Percentiles rank a stretch among this genome's conserved stretches.
Conservation (phyloP, 2,797 vertebrate genomes). For the Crenichthys baileyi region DNA sequence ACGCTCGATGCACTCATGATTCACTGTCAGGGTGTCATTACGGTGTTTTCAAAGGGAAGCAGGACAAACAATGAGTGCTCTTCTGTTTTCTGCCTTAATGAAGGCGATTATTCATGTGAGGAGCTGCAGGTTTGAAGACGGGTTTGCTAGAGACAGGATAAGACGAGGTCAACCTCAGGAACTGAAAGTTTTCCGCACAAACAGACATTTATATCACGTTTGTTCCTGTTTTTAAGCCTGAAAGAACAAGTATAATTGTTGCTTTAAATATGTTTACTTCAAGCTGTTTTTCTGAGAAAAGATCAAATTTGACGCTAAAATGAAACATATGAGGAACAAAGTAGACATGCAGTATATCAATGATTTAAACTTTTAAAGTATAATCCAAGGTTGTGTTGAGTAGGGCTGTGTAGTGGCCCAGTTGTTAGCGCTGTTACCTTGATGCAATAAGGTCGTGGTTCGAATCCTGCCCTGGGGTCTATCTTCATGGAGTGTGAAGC, state of each 20-base stretch:
- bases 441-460: too few relatives aligned
- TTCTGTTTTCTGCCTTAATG: conserved; percentile 13
- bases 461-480: too few relatives aligned
- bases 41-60: conserved; percentile 5
- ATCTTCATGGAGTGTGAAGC: too few relatives aligned
- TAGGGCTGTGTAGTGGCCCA: background rate
- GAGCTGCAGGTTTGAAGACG: background rate
- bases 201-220: background rate
- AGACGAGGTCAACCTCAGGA: background rate
- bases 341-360: too few relatives aligned
- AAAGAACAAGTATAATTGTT: background rate
- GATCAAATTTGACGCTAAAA: too few relatives aligned
- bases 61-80: conserved; percentile 1
- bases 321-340: too few relatives aligned
- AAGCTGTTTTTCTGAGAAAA: too few relatives aligned
- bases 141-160: background rate
- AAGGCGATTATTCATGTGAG: background rate
- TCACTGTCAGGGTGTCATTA: conserved; percentile 12
- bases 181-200: background rate
- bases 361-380: background rate
- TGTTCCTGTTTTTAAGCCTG: background rate
- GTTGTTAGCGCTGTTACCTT: too few relatives aligned
- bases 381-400: background rate
- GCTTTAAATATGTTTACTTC: background rate
- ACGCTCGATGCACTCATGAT: conserved; percentile 3